phyloP scores from a whole-genome alignment of 1,140 invertebrate species.

The Drosophila malerkotliana region DNA sequence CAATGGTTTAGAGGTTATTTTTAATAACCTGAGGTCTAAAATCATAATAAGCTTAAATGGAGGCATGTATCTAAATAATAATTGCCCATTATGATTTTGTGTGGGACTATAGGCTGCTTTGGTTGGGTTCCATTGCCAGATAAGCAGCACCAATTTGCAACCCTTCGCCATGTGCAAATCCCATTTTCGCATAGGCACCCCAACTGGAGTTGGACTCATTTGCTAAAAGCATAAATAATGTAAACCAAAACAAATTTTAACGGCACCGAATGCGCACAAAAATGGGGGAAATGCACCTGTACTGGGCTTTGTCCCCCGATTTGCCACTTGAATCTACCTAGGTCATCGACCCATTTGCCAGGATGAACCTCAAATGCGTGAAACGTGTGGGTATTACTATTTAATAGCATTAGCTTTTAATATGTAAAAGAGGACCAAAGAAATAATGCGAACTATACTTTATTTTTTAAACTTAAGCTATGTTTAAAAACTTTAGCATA shows the following conservation, averaged over 20 bases:
- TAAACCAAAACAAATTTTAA: conserved; percentile 59
- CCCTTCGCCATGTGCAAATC: conserved; percentile 1
- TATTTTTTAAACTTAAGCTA: neutral
- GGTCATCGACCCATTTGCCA: conserved; percentile 11
- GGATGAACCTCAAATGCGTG: conserved; percentile 15
- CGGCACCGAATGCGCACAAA: conserved; percentile 45
- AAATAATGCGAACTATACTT: conserved; percentile 13
- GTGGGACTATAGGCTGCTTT: neutral
- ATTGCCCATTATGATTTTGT: conserved; percentile 8
- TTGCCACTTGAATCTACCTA: conserved; percentile 9
- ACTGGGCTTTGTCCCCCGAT: conserved; percentile 1
- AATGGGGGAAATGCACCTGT: conserved; percentile 39
- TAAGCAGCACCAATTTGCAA: conserved; percentile 31
- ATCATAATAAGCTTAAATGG: neutral
- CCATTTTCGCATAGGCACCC: conserved; percentile 9
- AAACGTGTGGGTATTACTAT: conserved; percentile 64
- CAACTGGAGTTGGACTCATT: conserved; percentile 32
- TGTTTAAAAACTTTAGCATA: too few species aligned
- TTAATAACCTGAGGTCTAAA: neutral
- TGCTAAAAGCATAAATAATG: conserved; percentile 64
- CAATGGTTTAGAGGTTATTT: too few species aligned
- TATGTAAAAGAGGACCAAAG: conserved; percentile 50
- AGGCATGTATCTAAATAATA: conserved; percentile 1
- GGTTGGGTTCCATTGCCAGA: conserved; percentile 27
- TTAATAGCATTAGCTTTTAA: conserved; percentile 72